Base-by-base conservation (phyloP, 2,797 vertebrate species). In the Thamnophis elegans region DNA sequence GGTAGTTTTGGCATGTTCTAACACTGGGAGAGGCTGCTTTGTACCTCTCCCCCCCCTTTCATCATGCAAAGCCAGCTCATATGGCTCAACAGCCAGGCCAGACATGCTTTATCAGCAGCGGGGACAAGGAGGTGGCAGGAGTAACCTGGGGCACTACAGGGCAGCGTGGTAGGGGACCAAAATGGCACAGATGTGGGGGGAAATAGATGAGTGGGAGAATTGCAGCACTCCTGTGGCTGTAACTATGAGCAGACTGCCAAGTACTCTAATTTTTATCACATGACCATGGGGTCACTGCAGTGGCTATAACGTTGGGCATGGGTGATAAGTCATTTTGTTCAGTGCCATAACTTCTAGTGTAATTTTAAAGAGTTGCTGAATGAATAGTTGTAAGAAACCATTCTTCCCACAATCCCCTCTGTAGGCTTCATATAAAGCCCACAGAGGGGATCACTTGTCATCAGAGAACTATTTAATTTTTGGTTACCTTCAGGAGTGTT, bases 401-500 rank as follows among this genome's bases (percentile, higher is more conserved):
- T 65, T 65, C 28, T 65, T 65, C 28, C 62, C 5, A 65, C 12
- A 36, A 36, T 68, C 65, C n/a, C 65, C n/a, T n/a, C 65, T 32
- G 7, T 18, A 18, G 14, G n/a, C n/a, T 68, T 68, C n/a, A 47
- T 47, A 78, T 36, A 78, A 78, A 42, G 36, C 73, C 68, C 73
- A 78, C 36, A 78, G 32, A 82, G 9, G 9, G 36, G 20, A n/a
- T 36, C 28, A 92, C 28, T n/a, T 60, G 42, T 47, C 91, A 92
- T 65, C 1, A 89, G 94, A 92, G 5, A n/a, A 85, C 58, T 73
- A 55, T 56, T 42, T 53, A 89, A 73, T 42, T 8, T 10, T 54
- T 5, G 78, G 91, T 98, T 95, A 98, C 99, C 99, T 99, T 99
- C 92, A 99, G 97, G 94, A 99, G 97, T 89, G 99, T 99, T 88